Base-by-base conservation (phyloP, 1,140 invertebrate species). In the Listronotus bonariensis region DNA sequence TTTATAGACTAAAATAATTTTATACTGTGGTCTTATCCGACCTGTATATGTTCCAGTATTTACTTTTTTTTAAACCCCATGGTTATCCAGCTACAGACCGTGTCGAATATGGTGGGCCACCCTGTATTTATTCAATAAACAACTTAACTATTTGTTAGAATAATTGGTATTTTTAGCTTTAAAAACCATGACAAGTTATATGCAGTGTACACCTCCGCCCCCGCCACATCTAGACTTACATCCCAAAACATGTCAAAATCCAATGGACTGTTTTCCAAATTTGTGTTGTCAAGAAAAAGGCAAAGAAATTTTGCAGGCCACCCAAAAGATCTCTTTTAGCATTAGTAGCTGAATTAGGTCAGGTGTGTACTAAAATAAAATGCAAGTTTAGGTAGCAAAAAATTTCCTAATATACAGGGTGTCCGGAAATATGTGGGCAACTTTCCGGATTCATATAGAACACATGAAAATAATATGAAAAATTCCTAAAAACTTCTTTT, bases 251-350 rank as follows among this genome's bases (percentile, higher is more conserved):
- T 90, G 89, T 72, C 84, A 83, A 57, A 85, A 83, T 4, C 85
- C 84, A 11, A 77, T 89, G 8, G 88, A 89, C 75, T 90, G 89
- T 76, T 88, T 89, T 72, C 89, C 89, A 1, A 89, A 89, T 76
- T 79, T 90, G 38, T 90, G 88, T 74, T 90, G 89, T 53, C 88
- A 89, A 70, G 89, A 90, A 76, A 68, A 68, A 34, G 86, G 85
- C 2, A 84, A n/a, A 84, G 59, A 86, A 86, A 68, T 82, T 86
- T 58, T 89, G 89, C 68, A 81, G 88, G 38, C 88, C 88, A 6
- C 86, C 88, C 32, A 87, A 86, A 72, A 83, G 85, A 70, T 89
- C 87, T 1, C 69, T 90, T 1, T 77, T 89, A 36, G 80, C 85
- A 4, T 76, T 88, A 41, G 78, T 89, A 56, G 84, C 86, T 52